A percentile compares a stretch with the other conserved stretches of the same genome.
These are phyloP conservation scores for Agelas oroides DNA, from an alignment of 37 sponge, comb jelly and placozoan genomes.

Conservation along the genomic window DNA sequence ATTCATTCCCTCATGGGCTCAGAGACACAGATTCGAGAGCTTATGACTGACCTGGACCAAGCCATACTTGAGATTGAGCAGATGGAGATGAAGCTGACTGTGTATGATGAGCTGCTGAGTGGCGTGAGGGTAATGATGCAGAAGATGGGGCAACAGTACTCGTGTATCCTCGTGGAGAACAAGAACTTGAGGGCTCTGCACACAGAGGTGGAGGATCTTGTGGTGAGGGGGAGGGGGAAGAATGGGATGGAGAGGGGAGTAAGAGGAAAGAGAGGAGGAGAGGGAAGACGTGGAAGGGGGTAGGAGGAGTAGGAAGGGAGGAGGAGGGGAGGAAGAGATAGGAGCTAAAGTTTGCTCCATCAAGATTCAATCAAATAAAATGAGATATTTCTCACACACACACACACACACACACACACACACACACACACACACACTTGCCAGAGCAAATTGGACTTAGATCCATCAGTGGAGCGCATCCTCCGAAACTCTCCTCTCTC, in stretches of 20 bases:
- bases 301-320: too few species aligned
- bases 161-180: constrained; percentile 66
- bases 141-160: constrained; percentile 64
- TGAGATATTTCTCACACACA: background rate
- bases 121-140: constrained; percentile 70
- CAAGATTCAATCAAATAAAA: too few species aligned
- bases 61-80: constrained; percentile 65
- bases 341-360: too few species aligned
- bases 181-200: constrained; percentile 67
- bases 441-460: constrained; percentile 78
- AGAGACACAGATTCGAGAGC: constrained; percentile 69
- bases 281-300: too few species aligned
- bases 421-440: too few species aligned
- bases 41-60: constrained; percentile 73
- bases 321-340: too few species aligned
- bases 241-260: constrained; percentile 16
- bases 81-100: constrained; percentile 60
- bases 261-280: background rate
- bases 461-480: constrained; percentile 42
- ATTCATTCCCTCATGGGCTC: constrained; percentile 87
- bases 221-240: constrained; percentile 50
- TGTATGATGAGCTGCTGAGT: constrained; percentile 71
- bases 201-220: constrained; percentile 69
- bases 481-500: constrained; percentile 32
- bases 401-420: too few species aligned